A percentile compares a stretch with the other conserved stretches of the same genome.
Evolutionary conservation across 2,888 invertebrate species (phyloP).

Genomic region (Callinectes sapidus): DNA sequence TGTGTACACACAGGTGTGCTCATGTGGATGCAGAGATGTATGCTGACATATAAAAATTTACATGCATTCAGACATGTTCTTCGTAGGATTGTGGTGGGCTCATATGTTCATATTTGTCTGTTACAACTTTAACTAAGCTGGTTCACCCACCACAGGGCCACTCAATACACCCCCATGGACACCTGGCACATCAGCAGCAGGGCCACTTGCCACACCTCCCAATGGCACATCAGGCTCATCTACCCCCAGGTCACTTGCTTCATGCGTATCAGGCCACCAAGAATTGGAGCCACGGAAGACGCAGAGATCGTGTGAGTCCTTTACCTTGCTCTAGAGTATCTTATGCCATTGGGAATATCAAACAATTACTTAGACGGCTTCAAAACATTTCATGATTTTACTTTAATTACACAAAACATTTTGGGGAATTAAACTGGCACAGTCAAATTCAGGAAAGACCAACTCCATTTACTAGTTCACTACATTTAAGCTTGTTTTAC

Average conservation of each 20-base stretch:
- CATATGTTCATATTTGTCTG: slow-evolving; percentile 68
- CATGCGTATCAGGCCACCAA: slow-evolving; percentile 57
- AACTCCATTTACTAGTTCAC: too few relatives aligned
- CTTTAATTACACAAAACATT: background rate
- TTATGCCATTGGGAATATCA: slow-evolving; percentile 1
- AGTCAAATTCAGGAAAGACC: too few relatives aligned
- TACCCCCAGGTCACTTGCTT: slow-evolving; percentile 55
- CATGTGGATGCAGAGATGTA: background rate
- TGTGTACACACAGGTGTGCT: background rate
- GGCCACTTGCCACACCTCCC: slow-evolving; percentile 48
- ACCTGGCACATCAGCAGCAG: slow-evolving; percentile 36
- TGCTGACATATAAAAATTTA: background rate
- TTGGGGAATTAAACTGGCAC: background rate
- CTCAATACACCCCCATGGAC: slow-evolving; percentile 47
- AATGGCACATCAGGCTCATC: slow-evolving; percentile 52
- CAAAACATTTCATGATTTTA: background rate
- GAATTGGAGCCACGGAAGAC: slow-evolving; percentile 58
- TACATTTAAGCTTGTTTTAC: too few relatives aligned
- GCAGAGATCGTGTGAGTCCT: slow-evolving; percentile 64
- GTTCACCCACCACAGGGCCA: slow-evolving; percentile 54
- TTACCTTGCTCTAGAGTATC: background rate
- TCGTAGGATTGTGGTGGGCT: slow-evolving; percentile 32
- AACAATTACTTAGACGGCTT: background rate
- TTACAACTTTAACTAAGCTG: slow-evolving; percentile 47
- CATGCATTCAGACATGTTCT: background rate